Evolutionary conservation across 2,113 vertebrate genomes (phyloP).

Genomic region (Lepus timidus): DNA sequence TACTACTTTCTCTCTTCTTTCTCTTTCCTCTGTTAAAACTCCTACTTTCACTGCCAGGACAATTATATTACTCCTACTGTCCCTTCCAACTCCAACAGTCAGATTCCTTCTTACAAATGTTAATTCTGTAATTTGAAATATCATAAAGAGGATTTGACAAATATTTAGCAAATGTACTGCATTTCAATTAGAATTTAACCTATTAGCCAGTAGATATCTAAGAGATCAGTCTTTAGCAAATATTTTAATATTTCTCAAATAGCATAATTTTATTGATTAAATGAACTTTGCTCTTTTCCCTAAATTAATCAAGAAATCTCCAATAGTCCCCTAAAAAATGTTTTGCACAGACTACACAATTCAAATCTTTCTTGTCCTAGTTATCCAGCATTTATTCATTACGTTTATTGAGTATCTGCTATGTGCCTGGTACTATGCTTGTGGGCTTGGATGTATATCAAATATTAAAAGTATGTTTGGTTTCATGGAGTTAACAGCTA

Average conservation of each 20-base stretch:
- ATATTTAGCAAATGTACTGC: background rate
- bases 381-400: background rate
- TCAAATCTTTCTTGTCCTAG: background rate
- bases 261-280: background rate
- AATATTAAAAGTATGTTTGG: background rate
- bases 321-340: background rate
- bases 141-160: background rate
- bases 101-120: background rate
- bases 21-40: too few relatives aligned
- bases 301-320: background rate
- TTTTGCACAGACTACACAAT: background rate
- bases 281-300: background rate
- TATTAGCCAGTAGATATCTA: background rate
- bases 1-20: background rate
- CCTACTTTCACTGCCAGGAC: background rate
- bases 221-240: background rate
- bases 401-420: background rate
- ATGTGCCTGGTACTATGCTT: background rate
- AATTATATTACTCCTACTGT: background rate
- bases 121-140: background rate
- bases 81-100: background rate
- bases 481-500: background rate
- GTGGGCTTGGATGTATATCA: background rate
- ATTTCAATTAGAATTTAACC: background rate
- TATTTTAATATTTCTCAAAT: background rate